Percentiles rank a stretch among this genome's conserved stretches.
Evolutionary conservation across 2,797 vertebrate genomes (phyloP).

Genomic region (Pempheris klunzingeri): DNA sequence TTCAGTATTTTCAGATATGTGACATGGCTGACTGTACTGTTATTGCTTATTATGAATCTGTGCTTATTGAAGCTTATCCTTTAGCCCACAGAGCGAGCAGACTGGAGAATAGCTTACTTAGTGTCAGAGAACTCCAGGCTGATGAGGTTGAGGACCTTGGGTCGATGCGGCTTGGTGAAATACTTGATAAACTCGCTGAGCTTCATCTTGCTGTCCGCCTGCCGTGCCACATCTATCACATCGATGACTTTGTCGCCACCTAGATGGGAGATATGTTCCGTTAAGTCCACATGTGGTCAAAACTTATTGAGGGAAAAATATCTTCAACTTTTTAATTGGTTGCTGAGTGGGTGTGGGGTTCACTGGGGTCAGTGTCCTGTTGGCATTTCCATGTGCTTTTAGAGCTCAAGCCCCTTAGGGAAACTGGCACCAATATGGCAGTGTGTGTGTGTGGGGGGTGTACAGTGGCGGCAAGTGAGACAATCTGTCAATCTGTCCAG

Average conservation of each 20-base stretch:
- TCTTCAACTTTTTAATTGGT: slow-evolving; percentile 61
- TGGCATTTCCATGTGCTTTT: slow-evolving; percentile 65
- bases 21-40: background rate
- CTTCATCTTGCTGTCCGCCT: slow-evolving; percentile 99
- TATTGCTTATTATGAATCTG: background rate
- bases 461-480: slow-evolving; percentile 38
- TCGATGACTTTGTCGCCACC: slow-evolving; percentile 98
- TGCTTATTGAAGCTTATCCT: background rate
- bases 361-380: slow-evolving; percentile 47
- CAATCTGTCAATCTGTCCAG: slow-evolving; percentile 70
- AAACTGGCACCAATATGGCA: slow-evolving; percentile 70
- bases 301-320: slow-evolving; percentile 17
- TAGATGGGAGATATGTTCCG: slow-evolving; percentile 61
- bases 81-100: background rate
- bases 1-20: background rate
- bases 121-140: slow-evolving; percentile 99
- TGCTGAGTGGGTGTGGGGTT: slow-evolving; percentile 54
- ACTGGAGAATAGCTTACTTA: slow-evolving; percentile 86
- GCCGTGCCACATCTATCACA: slow-evolving; percentile 98
- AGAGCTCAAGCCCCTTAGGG: slow-evolving; percentile 62
- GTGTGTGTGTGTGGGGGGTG: slow-evolving; percentile 34
- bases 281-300: background rate
- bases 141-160: slow-evolving; percentile 99
- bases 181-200: slow-evolving; percentile 96
- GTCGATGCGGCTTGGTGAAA: slow-evolving; percentile 91